Conservation (phyloP, 2,797 vertebrate genomes). For the Myripristis murdjan region DNA sequence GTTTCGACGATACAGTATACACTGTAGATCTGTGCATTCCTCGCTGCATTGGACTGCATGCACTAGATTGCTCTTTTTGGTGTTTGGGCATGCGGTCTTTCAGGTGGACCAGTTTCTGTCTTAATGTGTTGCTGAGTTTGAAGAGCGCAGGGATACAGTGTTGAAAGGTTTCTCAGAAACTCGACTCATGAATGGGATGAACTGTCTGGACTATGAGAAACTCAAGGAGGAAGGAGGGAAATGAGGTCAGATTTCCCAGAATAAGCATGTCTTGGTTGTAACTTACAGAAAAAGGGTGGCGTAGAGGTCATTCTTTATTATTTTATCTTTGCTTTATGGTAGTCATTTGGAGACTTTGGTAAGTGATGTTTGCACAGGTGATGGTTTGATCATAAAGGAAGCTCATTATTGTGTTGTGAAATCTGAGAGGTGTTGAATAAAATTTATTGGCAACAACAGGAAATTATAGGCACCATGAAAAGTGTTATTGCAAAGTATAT, state of each 20-base stretch:
- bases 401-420: background rate
- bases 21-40: too few relatives aligned
- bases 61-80: too few relatives aligned
- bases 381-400: background rate
- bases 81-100: too few relatives aligned
- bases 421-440: background rate
- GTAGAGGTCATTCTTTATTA: background rate
- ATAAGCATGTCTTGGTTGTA: background rate
- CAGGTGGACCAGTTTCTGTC: too few relatives aligned
- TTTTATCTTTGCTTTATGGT: slow-evolving; percentile 25
- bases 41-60: too few relatives aligned
- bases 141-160: too few relatives aligned
- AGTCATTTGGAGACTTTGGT: background rate
- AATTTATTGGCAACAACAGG: background rate
- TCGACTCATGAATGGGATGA: too few relatives aligned
- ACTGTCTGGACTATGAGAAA: too few relatives aligned
- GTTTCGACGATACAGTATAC: too few relatives aligned
- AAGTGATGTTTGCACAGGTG: background rate
- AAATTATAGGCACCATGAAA: too few relatives aligned
- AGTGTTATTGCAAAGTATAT: background rate
- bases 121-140: too few relatives aligned
- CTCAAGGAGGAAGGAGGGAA: background rate
- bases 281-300: background rate
- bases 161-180: too few relatives aligned
- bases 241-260: background rate